Evolutionary conservation across 2,888 invertebrate genomes (phyloP).

Genomic region (Metacarcinus magister): DNA sequence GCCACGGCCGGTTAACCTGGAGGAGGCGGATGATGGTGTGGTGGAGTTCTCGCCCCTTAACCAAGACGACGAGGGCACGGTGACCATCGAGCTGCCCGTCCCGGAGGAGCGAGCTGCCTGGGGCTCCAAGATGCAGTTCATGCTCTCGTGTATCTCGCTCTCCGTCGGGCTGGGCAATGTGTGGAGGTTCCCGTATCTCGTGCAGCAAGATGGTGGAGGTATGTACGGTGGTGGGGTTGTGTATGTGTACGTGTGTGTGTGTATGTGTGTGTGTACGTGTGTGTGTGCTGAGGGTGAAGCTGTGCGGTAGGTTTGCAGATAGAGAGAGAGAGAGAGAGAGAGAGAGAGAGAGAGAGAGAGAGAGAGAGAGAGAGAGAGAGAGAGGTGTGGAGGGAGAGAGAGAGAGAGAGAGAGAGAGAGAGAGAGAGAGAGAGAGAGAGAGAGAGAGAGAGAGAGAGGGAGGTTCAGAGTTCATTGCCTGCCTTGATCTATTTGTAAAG

Average conservation of each 20-base stretch:
- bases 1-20: constrained; percentile 74
- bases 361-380: too few relatives aligned
- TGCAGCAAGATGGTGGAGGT: constrained; percentile 89
- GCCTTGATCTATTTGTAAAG: too few relatives aligned
- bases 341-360: too few relatives aligned
- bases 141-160: constrained; percentile 88
- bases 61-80: constrained; percentile 79
- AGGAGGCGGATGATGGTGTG: constrained; percentile 76
- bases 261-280: background rate
- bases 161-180: constrained; percentile 88
- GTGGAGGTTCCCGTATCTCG: constrained; percentile 88
- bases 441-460: too few relatives aligned
- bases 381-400: too few relatives aligned
- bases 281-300: background rate
- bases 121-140: constrained; percentile 85
- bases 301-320: background rate
- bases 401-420: too few relatives aligned
- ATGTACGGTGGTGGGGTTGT: background rate
- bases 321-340: too few relatives aligned
- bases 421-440: too few relatives aligned
- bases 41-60: constrained; percentile 82
- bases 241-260: background rate
- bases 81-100: constrained; percentile 79
- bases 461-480: too few relatives aligned
- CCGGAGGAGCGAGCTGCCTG: constrained; percentile 82